These are phyloP conservation scores for Belgica antarctica DNA, from an alignment of 2,888 invertebrate genomes.

Conservation along the genomic window DNA sequence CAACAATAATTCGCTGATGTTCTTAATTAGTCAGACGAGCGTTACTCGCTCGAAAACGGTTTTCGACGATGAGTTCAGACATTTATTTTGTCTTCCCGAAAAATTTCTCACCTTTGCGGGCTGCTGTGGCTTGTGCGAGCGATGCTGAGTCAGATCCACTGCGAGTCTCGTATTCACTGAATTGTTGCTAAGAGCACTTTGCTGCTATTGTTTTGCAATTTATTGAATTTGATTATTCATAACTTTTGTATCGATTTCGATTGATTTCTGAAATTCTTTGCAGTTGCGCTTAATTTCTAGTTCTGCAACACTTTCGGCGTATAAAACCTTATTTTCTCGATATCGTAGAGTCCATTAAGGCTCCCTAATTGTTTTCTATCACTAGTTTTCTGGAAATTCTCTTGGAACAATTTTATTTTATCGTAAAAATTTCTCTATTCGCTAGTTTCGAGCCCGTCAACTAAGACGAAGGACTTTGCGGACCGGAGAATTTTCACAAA, in stretches of 20 bases:
- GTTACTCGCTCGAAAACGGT: background rate
- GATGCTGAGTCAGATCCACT: background rate
- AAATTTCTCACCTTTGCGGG: background rate
- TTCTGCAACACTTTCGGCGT: background rate
- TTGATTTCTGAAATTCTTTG: background rate
- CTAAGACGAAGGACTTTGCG: too few relatives aligned
- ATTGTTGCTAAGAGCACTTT: constrained; percentile 29
- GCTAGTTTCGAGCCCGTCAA: too few relatives aligned
- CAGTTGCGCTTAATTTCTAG: background rate
- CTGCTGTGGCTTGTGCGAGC: background rate
- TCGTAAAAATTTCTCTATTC: too few relatives aligned
- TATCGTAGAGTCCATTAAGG: background rate
- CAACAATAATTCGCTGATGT: too few relatives aligned
- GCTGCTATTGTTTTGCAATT: background rate
- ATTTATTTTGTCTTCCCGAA: background rate
- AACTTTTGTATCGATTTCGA: background rate
- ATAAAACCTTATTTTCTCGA: background rate
- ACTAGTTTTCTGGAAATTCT: background rate
- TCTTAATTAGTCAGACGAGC: background rate
- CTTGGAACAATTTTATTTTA: background rate
- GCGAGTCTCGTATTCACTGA: background rate
- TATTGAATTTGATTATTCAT: constrained; percentile 17
- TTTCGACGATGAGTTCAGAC: background rate
- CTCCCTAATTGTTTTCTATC: background rate
- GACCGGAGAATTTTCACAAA: too few relatives aligned